These are phyloP conservation scores for Himalopsyche kuldschensis DNA, from an alignment of 2,888 invertebrate genomes.

Conservation along the genomic window DNA sequence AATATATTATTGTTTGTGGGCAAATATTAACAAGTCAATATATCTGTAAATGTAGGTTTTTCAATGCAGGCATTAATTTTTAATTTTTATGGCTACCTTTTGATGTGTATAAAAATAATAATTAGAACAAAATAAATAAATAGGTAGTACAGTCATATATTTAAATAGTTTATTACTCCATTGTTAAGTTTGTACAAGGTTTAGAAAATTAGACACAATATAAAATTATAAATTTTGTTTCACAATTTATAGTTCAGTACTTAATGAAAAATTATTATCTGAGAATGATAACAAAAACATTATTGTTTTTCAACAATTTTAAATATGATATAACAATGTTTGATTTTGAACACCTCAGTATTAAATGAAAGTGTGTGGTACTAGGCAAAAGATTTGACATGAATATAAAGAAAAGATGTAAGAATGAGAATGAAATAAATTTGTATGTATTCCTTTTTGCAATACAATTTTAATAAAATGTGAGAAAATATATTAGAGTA, in stretches of 20 bases:
- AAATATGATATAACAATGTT: too few relatives aligned
- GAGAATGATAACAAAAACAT: too few relatives aligned
- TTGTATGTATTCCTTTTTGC: too few relatives aligned
- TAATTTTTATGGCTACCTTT: neutral
- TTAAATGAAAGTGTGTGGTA: too few relatives aligned
- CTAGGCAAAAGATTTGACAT: too few relatives aligned
- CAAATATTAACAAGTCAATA: too few relatives aligned
- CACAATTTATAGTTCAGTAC: too few relatives aligned
- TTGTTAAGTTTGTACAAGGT: conserved; percentile 5
- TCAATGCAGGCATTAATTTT: neutral
- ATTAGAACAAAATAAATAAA: neutral
- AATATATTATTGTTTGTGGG: too few relatives aligned
- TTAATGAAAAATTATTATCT: neutral
- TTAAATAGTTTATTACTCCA: conserved; percentile 4
- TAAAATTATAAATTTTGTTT: neutral
- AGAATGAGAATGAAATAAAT: neutral
- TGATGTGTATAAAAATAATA: conserved; percentile 2
- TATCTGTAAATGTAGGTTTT: too few relatives aligned
- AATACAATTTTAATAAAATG: too few relatives aligned
- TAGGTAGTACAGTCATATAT: neutral
- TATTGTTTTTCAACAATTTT: neutral
- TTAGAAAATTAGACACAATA: neutral
- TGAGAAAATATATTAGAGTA: neutral
- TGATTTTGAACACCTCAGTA: too few relatives aligned
- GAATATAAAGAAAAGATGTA: neutral